Percentiles rank a stretch among this genome's conserved stretches.
Evolutionary conservation across 2,888 invertebrate genomes (phyloP).

Genomic region (Chydorus sphaericus): DNA sequence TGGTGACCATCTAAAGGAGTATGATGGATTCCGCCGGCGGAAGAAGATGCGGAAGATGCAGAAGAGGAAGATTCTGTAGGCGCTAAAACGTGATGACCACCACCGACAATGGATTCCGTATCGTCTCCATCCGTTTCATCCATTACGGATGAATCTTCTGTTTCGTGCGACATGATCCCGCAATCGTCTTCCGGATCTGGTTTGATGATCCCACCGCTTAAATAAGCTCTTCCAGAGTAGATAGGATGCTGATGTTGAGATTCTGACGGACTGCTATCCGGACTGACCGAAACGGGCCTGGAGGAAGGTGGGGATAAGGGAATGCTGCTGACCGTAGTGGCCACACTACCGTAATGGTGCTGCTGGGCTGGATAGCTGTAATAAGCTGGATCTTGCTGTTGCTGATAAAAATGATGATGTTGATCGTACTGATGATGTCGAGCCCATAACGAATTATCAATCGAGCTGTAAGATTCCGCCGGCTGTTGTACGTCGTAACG

Average conservation of each 20-base stretch:
- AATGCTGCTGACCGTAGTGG: too few relatives aligned
- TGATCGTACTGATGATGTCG: too few relatives aligned
- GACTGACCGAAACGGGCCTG: constrained; percentile 2
- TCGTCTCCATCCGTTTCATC: constrained; percentile 13
- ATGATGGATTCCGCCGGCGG: background rate
- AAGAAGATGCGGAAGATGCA: constrained; percentile 23
- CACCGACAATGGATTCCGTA: background rate
- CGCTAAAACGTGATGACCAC: constrained; percentile 33
- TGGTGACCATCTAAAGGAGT: constrained; percentile 14
- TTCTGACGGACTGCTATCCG: background rate
- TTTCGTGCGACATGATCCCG: background rate
- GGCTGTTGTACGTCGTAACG: too few relatives aligned
- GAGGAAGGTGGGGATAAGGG: constrained; percentile 8
- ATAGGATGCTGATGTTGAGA: background rate
- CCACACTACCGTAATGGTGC: too few relatives aligned
- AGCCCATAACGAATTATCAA: too few relatives aligned
- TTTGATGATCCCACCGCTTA: background rate
- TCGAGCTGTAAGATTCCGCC: too few relatives aligned
- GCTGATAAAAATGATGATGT: too few relatives aligned
- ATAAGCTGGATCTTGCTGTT: background rate
- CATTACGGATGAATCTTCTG: constrained; percentile 11
- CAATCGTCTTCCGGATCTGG: constrained; percentile 7
- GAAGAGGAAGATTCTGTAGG: constrained; percentile 23
- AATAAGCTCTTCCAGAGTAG: background rate
- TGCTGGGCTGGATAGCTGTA: background rate